These are phyloP conservation scores for Drosophila micromelanica DNA, from an alignment of 1,140 invertebrate genomes.

Conservation along the genomic window DNA sequence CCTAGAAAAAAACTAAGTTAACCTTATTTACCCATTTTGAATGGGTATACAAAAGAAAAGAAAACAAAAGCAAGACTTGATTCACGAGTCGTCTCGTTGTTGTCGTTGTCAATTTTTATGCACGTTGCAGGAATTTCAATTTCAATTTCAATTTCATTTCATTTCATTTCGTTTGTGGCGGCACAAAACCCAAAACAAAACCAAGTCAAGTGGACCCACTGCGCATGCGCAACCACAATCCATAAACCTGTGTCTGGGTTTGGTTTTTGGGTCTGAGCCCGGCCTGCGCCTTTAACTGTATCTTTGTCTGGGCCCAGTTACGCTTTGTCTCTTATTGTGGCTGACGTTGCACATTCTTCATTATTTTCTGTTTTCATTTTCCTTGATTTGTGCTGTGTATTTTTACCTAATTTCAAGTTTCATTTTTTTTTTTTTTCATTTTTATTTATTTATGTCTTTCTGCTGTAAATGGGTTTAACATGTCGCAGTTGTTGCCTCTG, in stretches of 20 bases:
- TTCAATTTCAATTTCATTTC: constrained; percentile 63
- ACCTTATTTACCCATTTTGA: too few species aligned
- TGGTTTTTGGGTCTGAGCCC: constrained; percentile 6
- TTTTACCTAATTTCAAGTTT: constrained; percentile 76
- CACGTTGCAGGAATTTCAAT: constrained; percentile 79
- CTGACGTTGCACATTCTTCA: constrained; percentile 78
- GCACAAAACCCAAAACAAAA: constrained; percentile 54
- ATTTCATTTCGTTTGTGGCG: constrained; percentile 24
- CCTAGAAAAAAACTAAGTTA: too few species aligned
- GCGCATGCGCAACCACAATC: constrained; percentile 12
- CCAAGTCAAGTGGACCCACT: constrained; percentile 49
- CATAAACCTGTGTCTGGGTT: neutral
- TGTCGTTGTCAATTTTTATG: constrained; percentile 22
- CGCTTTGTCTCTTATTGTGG: constrained; percentile 43
- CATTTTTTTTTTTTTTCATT: constrained; percentile 35
- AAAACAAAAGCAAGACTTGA: constrained; percentile 27
- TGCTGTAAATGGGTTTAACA: constrained; percentile 62
- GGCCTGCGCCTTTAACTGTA: constrained; percentile 8
- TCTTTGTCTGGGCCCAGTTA: constrained; percentile 20
- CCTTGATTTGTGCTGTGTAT: constrained; percentile 33
- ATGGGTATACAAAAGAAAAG: neutral
- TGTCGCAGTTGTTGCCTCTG: constrained; percentile 25
- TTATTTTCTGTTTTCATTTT: constrained; percentile 50
- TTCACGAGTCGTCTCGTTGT: constrained; percentile 32
- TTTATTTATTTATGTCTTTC: constrained; percentile 15